These are phyloP conservation scores for Sebastes cheni DNA, from an alignment of 2,797 vertebrate species.

Conservation along the genomic window DNA sequence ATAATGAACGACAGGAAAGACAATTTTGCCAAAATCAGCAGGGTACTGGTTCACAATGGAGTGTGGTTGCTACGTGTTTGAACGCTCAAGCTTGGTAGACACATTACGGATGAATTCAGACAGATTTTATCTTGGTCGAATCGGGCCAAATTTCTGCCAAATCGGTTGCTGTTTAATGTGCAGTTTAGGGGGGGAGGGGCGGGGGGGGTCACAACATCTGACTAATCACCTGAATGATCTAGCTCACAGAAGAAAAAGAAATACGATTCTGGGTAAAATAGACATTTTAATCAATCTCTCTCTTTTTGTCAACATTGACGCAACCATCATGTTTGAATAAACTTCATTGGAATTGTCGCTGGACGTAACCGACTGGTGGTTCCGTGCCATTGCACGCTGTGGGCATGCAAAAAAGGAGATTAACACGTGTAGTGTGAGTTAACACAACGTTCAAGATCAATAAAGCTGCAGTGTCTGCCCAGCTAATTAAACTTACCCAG, in stretches of 20 bases:
- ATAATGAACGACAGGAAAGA: neutral
- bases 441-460: neutral
- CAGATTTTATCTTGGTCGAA: neutral
- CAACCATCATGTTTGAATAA: no score
- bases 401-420: neutral
- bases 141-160: neutral
- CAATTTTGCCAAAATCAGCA: neutral
- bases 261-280: no score
- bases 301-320: no score
- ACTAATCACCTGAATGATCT: no score
- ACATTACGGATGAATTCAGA: neutral
- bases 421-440: no score
- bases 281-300: no score
- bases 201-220: neutral
- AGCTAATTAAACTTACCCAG: conserved; percentile 74
- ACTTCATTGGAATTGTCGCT: no score
- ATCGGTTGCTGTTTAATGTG: no score
- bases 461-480: no score
- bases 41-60: neutral
- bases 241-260: no score
- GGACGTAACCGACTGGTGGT: neutral
- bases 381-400: neutral
- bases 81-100: neutral
- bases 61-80: neutral
- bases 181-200: neutral